These are phyloP conservation scores for Bovichtus diacanthus DNA, from an alignment of 2,797 vertebrate genomes.

Conservation along the genomic window DNA sequence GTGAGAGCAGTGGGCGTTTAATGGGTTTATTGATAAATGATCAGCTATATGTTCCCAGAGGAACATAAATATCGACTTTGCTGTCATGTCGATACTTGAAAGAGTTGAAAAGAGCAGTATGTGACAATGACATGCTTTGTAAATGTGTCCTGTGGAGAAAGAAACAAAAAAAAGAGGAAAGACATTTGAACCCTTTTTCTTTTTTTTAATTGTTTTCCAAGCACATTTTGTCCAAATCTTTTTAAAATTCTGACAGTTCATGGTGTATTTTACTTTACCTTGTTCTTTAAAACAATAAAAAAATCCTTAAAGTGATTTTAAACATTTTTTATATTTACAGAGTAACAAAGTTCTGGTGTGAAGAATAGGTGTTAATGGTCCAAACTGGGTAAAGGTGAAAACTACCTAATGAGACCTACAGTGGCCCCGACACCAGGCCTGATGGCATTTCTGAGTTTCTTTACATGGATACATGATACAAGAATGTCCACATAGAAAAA, in stretches of 20 bases:
- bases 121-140: neutral
- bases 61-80: slow-evolving; percentile 37
- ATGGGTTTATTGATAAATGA: slow-evolving; percentile 53
- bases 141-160: neutral
- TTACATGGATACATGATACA: slow-evolving; percentile 32
- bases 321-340: slow-evolving; percentile 73
- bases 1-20: slow-evolving; percentile 13
- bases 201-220: slow-evolving; percentile 65
- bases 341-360: slow-evolving; percentile 63
- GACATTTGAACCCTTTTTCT: slow-evolving; percentile 20
- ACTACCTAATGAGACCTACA: slow-evolving; percentile 23
- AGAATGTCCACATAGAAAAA: slow-evolving; percentile 69
- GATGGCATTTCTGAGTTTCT: slow-evolving; percentile 52
- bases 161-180: neutral
- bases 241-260: slow-evolving; percentile 31
- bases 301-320: slow-evolving; percentile 14
- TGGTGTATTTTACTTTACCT: slow-evolving; percentile 14
- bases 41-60: slow-evolving; percentile 19
- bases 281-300: slow-evolving; percentile 44
- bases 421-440: slow-evolving; percentile 27
- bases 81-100: neutral
- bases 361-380: slow-evolving; percentile 44
- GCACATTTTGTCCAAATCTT: slow-evolving; percentile 41
- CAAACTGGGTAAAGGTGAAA: slow-evolving; percentile 24
- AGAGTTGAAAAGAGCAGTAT: neutral